Percentiles rank a stretch among this genome's conserved stretches.
Evolutionary conservation across 2,113 vertebrate genomes (phyloP).

Genomic region (Callocephalon fimbriatum): DNA sequence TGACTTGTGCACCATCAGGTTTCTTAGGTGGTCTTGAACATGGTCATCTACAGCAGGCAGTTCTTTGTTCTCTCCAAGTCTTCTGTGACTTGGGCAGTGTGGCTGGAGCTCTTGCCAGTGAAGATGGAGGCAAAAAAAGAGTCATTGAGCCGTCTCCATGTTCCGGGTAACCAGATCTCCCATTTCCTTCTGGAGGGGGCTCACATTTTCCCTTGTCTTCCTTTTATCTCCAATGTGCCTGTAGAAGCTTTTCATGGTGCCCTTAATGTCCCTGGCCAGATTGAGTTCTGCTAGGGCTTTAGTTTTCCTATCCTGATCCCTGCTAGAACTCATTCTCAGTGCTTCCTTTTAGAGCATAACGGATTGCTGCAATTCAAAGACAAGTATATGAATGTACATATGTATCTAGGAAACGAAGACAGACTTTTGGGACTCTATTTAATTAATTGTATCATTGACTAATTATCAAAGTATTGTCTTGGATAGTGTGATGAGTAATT

Average conservation of each 20-base stretch:
- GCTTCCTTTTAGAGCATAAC: not conserved
- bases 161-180: not conserved
- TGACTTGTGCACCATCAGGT: not conserved
- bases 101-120: not conserved
- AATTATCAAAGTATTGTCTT: not conserved
- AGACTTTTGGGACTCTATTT: not conserved
- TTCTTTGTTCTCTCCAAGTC: not conserved
- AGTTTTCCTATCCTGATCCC: not conserved
- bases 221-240: not conserved
- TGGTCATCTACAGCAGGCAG: not conserved
- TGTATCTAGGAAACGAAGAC: not conserved
- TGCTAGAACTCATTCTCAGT: not conserved
- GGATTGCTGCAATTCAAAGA: not conserved
- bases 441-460: not conserved
- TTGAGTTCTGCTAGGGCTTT: not conserved
- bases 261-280: not conserved
- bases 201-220: not conserved
- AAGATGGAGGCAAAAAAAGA: not conserved
- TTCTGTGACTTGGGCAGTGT: not conserved
- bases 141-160: not conserved
- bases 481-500: not conserved
- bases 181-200: not conserved
- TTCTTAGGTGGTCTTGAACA: not conserved
- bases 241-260: not conserved
- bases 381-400: not conserved